These are phyloP conservation scores for Dryomyza anilis DNA, from an alignment of 2,888 invertebrate genomes.

Conservation along the genomic window DNA sequence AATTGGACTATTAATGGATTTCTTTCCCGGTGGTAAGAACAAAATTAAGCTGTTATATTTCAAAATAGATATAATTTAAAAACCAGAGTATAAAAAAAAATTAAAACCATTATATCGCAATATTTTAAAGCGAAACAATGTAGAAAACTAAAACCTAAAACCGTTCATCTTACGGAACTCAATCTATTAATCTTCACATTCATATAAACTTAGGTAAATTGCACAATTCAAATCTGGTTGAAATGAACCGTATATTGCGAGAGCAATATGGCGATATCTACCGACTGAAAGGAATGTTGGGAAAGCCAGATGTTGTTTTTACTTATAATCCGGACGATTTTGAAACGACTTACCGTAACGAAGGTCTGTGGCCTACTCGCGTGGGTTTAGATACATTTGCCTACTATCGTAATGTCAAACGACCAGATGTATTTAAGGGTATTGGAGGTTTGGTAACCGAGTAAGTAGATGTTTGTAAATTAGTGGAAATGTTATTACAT, in stretches of 20 bases:
- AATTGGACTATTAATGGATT: background rate
- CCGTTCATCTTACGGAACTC: too few relatives aligned
- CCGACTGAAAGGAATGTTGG: conserved; percentile 59
- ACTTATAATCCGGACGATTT: conserved; percentile 65
- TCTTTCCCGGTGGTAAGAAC: conserved; percentile 3
- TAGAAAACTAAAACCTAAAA: too few relatives aligned
- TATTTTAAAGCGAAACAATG: too few relatives aligned
- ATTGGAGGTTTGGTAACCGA: conserved; percentile 51
- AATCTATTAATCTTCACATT: too few relatives aligned
- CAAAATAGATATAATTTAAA: too few relatives aligned
- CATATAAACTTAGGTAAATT: conserved; percentile 39
- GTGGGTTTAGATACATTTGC: conserved; percentile 45
- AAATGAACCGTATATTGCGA: conserved; percentile 45
- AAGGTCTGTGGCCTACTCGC: conserved; percentile 50
- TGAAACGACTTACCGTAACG: conserved; percentile 59
- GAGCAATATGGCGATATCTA: conserved; percentile 60
- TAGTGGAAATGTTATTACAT: background rate
- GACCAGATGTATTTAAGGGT: conserved; percentile 58
- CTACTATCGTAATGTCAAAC: conserved; percentile 58
- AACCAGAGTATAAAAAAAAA: too few relatives aligned
- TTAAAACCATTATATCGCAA: too few relatives aligned
- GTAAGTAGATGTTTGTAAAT: conserved; percentile 37
- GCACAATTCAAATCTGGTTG: conserved; percentile 43
- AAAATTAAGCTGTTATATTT: too few relatives aligned
- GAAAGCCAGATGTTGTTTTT: conserved; percentile 55